phyloP scores from a whole-genome alignment of 1,140 invertebrate species.

The Meloidogyne exigua region DNA sequence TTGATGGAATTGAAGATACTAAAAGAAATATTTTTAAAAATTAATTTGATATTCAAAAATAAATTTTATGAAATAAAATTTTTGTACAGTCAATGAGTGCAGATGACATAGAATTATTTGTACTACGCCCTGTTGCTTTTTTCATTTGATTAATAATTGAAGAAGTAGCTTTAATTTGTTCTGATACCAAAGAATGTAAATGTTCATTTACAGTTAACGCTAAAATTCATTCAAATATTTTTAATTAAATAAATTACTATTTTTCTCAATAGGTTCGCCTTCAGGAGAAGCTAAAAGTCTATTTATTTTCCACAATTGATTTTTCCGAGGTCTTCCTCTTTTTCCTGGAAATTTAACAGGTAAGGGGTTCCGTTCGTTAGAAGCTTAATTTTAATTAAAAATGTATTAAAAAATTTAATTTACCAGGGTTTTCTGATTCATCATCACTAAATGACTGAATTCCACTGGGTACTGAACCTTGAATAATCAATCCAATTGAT shows the following conservation, averaged over 20 bases:
- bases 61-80: not conserved
- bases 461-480: not conserved
- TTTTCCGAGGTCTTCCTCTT: not conserved
- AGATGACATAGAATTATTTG: not conserved
- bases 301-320: not conserved
- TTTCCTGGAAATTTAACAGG: not conserved
- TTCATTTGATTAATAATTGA: not conserved
- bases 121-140: not conserved
- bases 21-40: not conserved
- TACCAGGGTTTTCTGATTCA: not conserved
- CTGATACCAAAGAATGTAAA: not conserved
- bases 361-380: not conserved
- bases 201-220: not conserved
- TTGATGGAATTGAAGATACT: not conserved
- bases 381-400: not conserved
- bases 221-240: not conserved
- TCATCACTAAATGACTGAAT: not conserved
- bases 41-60: not conserved
- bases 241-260: not conserved
- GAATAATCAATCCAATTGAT: slow-evolving; percentile 5
- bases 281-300: not conserved
- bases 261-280: not conserved
- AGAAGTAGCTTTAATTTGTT: not conserved
- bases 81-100: not conserved
- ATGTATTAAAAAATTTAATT: not conserved